Base-by-base conservation (phyloP, 2,888 invertebrate genomes). In the Rhamnusium bicolor region DNA sequence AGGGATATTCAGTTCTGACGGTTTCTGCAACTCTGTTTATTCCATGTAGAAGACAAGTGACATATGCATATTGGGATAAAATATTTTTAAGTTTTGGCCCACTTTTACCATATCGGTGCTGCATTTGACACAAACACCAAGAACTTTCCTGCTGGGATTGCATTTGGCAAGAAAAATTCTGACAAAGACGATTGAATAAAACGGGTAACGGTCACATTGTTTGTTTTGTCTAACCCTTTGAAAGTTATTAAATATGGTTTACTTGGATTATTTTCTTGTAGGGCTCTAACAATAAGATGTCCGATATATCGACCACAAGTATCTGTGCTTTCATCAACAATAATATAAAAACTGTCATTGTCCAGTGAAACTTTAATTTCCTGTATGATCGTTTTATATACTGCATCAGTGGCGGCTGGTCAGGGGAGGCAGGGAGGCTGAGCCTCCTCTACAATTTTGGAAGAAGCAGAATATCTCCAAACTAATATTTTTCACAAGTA, bases 31-130 rank as follows among this genome's bases (percentile, higher is more conserved):
- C n/a, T n/a, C n/a, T n/a, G n/a, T n/a, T n/a, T n/a, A n/a, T n/a
- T n/a, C n/a, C n/a, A n/a, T n/a, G n/a, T n/a, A n/a, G n/a, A n/a
- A n/a, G n/a, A n/a, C n/a, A n/a, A n/a, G n/a, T n/a, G n/a, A n/a
- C 6, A 83, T 32, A n/a, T n/a, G n/a, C 60, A 85, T 58, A 68
- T 81, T 81, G 6, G 79, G 79, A 63, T 79, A 81, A 21, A 81
- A 79, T 24, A 74, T 60, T 75, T 83, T 79, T 47, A 83, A 58
- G 8, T 32, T n/a, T n/a, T n/a, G n/a, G n/a, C n/a, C n/a, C n/a
- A n/a, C n/a, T n/a, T n/a, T n/a, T n/a, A n/a, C n/a, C 80, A 81
- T 82, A 66, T 82, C 7, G 75, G 61, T 51, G 80, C 81, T 70
- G 77, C 80, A 73, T 81, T 80, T n/a, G 76, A 70, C 12, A 80